Evolutionary conservation across 1,140 invertebrate genomes (phyloP), one percentile per base, ranked within the genome.

Genomic region (Polypedilum pembai): DNA sequence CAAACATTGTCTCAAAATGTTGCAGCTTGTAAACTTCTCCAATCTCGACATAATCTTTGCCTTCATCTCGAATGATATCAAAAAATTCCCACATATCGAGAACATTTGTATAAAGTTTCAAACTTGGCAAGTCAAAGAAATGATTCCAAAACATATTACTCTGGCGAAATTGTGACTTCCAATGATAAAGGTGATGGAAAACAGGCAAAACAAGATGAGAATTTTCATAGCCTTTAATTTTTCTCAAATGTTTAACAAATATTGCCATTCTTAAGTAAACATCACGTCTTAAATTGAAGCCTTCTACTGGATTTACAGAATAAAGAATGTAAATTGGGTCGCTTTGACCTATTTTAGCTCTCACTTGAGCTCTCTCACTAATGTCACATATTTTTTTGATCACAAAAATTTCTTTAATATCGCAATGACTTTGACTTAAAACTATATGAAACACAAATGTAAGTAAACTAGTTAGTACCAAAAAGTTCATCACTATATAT

Each of bases 231-330:
- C 84, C 80, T 84, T 78, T 77, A 75, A 78, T 76, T 75, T 85
- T 80, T 79, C 84, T 85, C 76, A 94, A 83, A 75, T 87, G 85
- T 78, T 86, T 85, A 0, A 94, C 84, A 77, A 97, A 88, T 74
- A 92, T 89, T 12, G 96, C 94, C 78, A 98, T 86, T 78, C 97
- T 86, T 83, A 98, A 89, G 78, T 96, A 98, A 8, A 99, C 96
- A 86, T 99, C 97, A 76, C 96, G 85, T 73, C 96, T 85, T 75
- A 99, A 85, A 86, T 99, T 99, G 80, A 99, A 99, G 0, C 97
- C 97, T 87, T 99, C 96, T 1, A 92, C 89, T 18, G 89, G 90
- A 84, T 98, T 98, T 0, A 98, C 91, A 83, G 98, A 94, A 83
- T 98, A 98, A 33, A 98, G 75, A 17, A 82, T 74, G 74, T 81